phyloP scores from a whole-genome alignment of 2,113 vertebrate species.

The Pseudolaguvia tuberculata region DNA sequence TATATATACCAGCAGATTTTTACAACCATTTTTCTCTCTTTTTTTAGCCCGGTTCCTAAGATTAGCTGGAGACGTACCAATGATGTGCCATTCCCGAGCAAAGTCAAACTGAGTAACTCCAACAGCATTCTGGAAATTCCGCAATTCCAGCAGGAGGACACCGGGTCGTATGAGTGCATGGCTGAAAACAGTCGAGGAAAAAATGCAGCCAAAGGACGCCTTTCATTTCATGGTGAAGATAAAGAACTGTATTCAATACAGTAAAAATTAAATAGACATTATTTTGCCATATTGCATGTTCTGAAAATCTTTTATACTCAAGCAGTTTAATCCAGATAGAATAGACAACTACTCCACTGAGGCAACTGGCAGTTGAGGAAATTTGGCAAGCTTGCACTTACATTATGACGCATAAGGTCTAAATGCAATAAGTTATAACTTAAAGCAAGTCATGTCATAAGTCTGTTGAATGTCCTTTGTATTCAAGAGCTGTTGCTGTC shows the following conservation, averaged over 20 bases:
- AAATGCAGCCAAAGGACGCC: conserved; percentile 82
- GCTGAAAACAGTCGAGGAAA: conserved; percentile 89
- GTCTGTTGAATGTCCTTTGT: conserved; percentile 23
- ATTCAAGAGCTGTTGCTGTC: conserved; percentile 14
- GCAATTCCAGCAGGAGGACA: conserved; percentile 88
- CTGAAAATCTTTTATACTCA: neutral
- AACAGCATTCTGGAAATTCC: conserved; percentile 87
- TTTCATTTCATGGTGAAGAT: conserved; percentile 85
- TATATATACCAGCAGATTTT: neutral
- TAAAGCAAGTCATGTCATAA: conserved; percentile 31
- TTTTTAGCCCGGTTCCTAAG: conserved; percentile 82
- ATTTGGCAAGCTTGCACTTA: conserved; percentile 17
- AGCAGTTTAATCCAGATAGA: neutral
- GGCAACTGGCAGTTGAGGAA: too few relatives aligned
- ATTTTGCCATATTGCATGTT: neutral
- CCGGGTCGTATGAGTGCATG: conserved; percentile 85
- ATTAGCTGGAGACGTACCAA: conserved; percentile 91
- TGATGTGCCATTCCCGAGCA: conserved; percentile 81
- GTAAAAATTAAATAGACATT: neutral
- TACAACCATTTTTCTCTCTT: conserved; percentile 27
- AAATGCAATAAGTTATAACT: conserved; percentile 33
- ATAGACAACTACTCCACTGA: too few relatives aligned
- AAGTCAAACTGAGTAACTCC: conserved; percentile 82
- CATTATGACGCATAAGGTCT: conserved; percentile 5
- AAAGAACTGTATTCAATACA: neutral